Percentiles rank a stretch among this genome's conserved stretches.
Evolutionary conservation across 2,113 vertebrate genomes (phyloP).

Genomic region (Pipa parva): DNA sequence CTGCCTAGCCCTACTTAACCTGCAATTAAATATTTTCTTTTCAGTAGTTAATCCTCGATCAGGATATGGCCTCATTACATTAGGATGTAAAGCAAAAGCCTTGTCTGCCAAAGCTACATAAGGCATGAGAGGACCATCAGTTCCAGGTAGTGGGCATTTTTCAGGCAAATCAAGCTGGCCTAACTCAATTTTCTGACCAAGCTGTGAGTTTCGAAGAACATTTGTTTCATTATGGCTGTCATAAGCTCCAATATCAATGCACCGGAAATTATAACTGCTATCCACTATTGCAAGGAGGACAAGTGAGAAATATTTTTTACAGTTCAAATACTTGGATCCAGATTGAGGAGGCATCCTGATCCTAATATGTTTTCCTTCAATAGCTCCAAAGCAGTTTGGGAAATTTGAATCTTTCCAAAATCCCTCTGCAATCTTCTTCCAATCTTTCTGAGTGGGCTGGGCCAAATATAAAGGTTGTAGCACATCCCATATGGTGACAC

Average conservation of each 20-base stretch:
- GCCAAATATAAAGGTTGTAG: neutral
- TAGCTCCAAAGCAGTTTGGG: constrained; percentile 16
- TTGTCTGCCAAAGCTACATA: constrained; percentile 8
- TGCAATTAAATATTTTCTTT: constrained; percentile 11
- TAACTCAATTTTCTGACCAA: constrained; percentile 8
- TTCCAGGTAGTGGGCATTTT: neutral
- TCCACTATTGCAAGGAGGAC: constrained; percentile 19
- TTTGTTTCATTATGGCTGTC: neutral
- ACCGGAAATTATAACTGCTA: constrained; percentile 3
- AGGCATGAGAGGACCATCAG: neutral
- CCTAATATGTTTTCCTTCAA: constrained; percentile 16
- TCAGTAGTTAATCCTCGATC: constrained; percentile 4
- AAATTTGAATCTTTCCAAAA: constrained; percentile 5
- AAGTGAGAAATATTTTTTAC: neutral
- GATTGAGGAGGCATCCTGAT: constrained; percentile 10
- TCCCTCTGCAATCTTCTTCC: constrained; percentile 7
- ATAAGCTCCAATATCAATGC: constrained; percentile 10
- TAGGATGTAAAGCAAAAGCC: constrained; percentile 5
- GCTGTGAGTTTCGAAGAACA: constrained; percentile 12
- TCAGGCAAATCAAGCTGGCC: neutral
- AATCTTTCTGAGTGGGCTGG: neutral
- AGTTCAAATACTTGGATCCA: neutral
- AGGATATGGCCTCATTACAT: constrained; percentile 21
- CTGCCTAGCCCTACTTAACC: constrained; percentile 6
- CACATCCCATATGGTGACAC: constrained; percentile 9